These are phyloP conservation scores for Hedychridium roseum DNA, from an alignment of 2,888 invertebrate genomes.

Conservation along the genomic window DNA sequence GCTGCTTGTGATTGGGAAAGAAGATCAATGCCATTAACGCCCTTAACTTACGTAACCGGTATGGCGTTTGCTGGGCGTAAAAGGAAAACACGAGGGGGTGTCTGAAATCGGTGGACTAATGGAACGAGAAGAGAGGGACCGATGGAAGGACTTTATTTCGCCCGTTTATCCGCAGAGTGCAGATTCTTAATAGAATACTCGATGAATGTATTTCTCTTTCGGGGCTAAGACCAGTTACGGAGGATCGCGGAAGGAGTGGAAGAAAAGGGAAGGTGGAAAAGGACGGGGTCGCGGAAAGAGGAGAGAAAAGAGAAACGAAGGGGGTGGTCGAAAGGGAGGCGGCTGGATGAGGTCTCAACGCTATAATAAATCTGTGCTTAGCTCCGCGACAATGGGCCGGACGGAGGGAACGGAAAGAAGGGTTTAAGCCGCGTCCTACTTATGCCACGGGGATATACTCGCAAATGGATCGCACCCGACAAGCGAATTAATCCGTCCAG, in stretches of 20 bases:
- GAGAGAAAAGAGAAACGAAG: slow-evolving; percentile 11
- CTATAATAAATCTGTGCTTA: slow-evolving; percentile 58
- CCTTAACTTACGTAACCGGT: too few relatives aligned
- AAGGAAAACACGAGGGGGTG: slow-evolving; percentile 10
- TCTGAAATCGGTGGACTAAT: slow-evolving; percentile 43
- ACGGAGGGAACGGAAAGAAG: slow-evolving; percentile 50
- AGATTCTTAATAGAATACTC: slow-evolving; percentile 58
- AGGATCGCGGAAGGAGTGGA: slow-evolving; percentile 20
- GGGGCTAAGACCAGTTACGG: slow-evolving; percentile 45
- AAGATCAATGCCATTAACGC: too few relatives aligned
- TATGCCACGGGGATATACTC: slow-evolving; percentile 42
- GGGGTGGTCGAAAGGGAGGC: slow-evolving; percentile 18
- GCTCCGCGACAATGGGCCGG: slow-evolving; percentile 53
- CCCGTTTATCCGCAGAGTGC: slow-evolving; percentile 52
- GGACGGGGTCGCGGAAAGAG: slow-evolving; percentile 7
- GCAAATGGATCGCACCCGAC: slow-evolving; percentile 50
- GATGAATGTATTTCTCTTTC: slow-evolving; percentile 57
- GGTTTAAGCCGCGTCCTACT: slow-evolving; percentile 54
- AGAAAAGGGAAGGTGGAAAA: slow-evolving; percentile 22
- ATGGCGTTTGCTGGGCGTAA: too few relatives aligned
- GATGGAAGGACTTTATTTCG: slow-evolving; percentile 41
- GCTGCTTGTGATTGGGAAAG: too few relatives aligned
- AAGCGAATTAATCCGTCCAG: slow-evolving; percentile 47
- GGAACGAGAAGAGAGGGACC: slow-evolving; percentile 31
- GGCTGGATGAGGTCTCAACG: slow-evolving; percentile 46